Conservation (phyloP, 2,888 invertebrate genomes). For the Ethmia dodecea region DNA sequence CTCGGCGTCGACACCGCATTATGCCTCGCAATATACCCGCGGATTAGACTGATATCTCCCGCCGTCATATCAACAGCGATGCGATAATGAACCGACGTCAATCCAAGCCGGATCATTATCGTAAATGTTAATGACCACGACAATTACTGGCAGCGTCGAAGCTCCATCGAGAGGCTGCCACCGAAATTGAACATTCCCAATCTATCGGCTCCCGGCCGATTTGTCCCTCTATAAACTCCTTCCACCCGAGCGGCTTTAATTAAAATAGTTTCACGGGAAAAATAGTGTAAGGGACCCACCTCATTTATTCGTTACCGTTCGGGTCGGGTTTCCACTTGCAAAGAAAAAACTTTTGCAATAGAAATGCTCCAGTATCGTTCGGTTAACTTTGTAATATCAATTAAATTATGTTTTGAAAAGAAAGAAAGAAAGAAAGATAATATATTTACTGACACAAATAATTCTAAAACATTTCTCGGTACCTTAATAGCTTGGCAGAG, state of each 20-base stretch:
- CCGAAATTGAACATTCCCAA: constrained; percentile 62
- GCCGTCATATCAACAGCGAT: constrained; percentile 44
- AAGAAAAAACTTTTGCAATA: constrained; percentile 22
- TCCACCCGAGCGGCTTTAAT: constrained; percentile 59
- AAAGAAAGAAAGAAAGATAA: too few species aligned
- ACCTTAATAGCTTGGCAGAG: too few species aligned
- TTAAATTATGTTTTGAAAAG: too few species aligned
- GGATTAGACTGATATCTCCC: constrained; percentile 44
- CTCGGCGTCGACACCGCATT: constrained; percentile 13
- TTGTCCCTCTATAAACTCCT: constrained; percentile 63
- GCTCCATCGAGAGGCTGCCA: constrained; percentile 47
- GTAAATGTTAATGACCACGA: constrained; percentile 72
- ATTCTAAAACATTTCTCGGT: too few species aligned
- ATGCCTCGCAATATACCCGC: constrained; percentile 24
- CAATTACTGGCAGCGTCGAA: constrained; percentile 57
- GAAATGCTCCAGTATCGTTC: constrained; percentile 21
- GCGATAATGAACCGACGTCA: constrained; percentile 51
- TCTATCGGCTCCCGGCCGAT: constrained; percentile 52
- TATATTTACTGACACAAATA: too few species aligned
- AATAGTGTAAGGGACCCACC: constrained; percentile 47
- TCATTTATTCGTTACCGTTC: constrained; percentile 36
- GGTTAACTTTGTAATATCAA: too few species aligned
- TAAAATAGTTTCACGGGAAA: constrained; percentile 68
- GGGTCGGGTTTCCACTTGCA: constrained; percentile 23
- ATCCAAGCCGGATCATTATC: constrained; percentile 63